Base-by-base conservation (phyloP, 2,113 vertebrate genomes). In the Salvelinus sp. region DNA sequence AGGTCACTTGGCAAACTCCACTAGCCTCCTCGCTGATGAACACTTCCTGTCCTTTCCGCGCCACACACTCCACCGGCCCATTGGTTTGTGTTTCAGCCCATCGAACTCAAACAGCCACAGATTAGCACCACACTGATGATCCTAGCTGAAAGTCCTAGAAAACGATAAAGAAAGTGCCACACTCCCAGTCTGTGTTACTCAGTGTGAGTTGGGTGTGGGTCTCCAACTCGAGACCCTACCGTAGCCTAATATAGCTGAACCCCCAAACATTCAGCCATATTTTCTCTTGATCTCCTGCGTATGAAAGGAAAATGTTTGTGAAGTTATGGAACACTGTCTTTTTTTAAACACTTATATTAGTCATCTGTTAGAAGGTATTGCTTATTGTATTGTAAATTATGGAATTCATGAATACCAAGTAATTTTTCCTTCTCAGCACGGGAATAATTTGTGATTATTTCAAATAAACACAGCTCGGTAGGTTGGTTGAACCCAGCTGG, bases 301-400 rank as follows among this genome's bases (percentile, higher is more conserved):
- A 80, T 77, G 75, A 78, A 65, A 73, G 27, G 50, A 80, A 80
- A 18, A 28, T 14, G 12, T 75, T 77, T 85, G 74, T 76, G 78
- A 84, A 9, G 18, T 20, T 84, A 78, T 86, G 79, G 82, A 81
- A 80, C 74, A 81, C 76, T 14, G 67, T 87, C 86, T 91, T 93
- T 91, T 93, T 92, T 90, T 88, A 91, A 89, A 89, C 83, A 81
- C 83, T 83, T 83, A 88, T 88, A 91, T 92, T 91, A 89, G 79
- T 91, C 88, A 90, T 90, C 86, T 91, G 87, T 86, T 87, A 81
- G 71, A 16, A 54, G 73, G 87, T 86, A 88, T 75, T 83, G 89
- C 88, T 25, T 25, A 25, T 25, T 25, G 25, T 25, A 25, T 25
- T 25, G 25, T 25, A 88, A 88, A 89, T 91, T 88, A 86, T 90